Evolutionary conservation across 1,140 invertebrate genomes (phyloP), one percentile per base, ranked within the genome.

Genomic region (Berghia stephanieae): DNA sequence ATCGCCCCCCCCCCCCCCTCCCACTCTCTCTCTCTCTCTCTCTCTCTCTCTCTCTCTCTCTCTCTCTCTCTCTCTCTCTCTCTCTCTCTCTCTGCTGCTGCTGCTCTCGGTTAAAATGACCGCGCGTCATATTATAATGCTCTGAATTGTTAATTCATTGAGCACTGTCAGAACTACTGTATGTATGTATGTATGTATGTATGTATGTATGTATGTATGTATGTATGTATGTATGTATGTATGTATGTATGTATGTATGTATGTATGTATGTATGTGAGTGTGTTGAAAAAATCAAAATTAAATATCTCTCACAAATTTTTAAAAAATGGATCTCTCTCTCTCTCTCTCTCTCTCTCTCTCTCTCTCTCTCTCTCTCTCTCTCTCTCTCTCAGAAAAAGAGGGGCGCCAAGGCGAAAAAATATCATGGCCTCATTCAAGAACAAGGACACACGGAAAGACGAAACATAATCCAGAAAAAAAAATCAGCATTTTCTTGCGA

Each of bases 291-390:
- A 4, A 27, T 6, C 21, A 18, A 34, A 5, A 27, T 21, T 67
- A 42, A 43, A 42, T 69, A 42, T n/a, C n/a, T n/a, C n/a, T n/a
- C n/a, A n/a, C n/a, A n/a, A n/a, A n/a, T n/a, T n/a, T n/a, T n/a
- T n/a, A n/a, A n/a, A n/a, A n/a, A n/a, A n/a, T n/a, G n/a, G n/a
- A n/a, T n/a, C n/a, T n/a, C n/a, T n/a, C n/a, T n/a, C n/a, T 66
- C n/a, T 66, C 31, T 66, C n/a, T 66, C 0, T 13, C 66, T 68
- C 38, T 68, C 66, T 68, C 66, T 68, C 66, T 68, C 31, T 68
- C 66, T 68, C 66, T 13, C 38, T 68, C 66, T 68, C 66, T 68
- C 66, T 36, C 66, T n/a, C n/a, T 68, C 66, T 6, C 34, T 40
- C n/a, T 31, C 66, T 16, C 66, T 1, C 10, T 36, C 66, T 1